These are phyloP conservation scores for Athripsodes cinereus DNA, from an alignment of 2,888 invertebrate genomes.

Conservation along the genomic window DNA sequence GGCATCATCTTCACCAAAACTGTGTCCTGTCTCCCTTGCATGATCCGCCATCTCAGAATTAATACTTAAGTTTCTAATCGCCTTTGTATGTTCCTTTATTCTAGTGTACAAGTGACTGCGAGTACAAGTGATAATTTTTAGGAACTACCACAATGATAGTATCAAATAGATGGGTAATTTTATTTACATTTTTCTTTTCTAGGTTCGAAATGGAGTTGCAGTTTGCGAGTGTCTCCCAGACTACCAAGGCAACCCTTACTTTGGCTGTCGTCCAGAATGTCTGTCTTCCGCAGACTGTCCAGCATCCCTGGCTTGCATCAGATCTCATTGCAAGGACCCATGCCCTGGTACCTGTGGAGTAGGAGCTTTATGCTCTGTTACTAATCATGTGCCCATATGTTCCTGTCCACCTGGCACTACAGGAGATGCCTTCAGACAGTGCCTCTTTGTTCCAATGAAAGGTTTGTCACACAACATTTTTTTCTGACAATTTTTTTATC, in stretches of 20 bases:
- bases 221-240: constrained; percentile 68
- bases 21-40: too few species aligned
- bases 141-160: too few species aligned
- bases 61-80: too few species aligned
- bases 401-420: constrained; percentile 67
- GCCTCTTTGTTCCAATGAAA: constrained; percentile 39
- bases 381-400: constrained; percentile 64
- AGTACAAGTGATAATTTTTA: too few species aligned
- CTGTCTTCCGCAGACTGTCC: constrained; percentile 84
- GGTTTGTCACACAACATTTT: too few species aligned
- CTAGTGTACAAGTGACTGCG: too few species aligned
- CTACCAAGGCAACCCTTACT: constrained; percentile 70
- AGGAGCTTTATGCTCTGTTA: constrained; percentile 70
- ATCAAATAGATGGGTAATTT: too few species aligned
- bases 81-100: too few species aligned
- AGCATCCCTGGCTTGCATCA: constrained; percentile 72
- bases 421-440: constrained; percentile 62
- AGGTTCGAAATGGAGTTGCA: constrained; percentile 48
- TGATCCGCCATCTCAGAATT: too few species aligned
- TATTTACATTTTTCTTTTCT: constrained; percentile 30
- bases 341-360: constrained; percentile 77
- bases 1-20: too few species aligned
- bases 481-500: too few species aligned
- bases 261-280: constrained; percentile 77
- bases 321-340: constrained; percentile 78